Evolutionary conservation across 2,888 invertebrate species (phyloP).

Genomic region (Lycaena phlaeas): DNA sequence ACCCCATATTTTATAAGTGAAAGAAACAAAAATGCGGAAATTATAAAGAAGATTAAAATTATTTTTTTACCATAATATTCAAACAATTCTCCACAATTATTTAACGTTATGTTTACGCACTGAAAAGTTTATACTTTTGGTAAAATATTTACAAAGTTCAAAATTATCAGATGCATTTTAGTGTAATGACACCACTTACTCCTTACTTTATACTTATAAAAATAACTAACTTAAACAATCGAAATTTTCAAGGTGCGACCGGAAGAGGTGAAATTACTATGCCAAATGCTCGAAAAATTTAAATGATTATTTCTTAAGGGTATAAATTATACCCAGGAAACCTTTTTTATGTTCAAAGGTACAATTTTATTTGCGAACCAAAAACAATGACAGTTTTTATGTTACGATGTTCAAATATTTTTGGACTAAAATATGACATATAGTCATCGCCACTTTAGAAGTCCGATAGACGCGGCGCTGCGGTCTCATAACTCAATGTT

Average conservation of each 20-base stretch:
- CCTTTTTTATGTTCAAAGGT: not conserved
- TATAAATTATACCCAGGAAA: conserved; percentile 8
- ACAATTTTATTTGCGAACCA: not conserved
- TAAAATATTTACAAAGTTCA: too few species aligned
- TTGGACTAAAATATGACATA: too few species aligned
- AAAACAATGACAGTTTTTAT: not conserved
- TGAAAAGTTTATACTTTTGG: too few species aligned
- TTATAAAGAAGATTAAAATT: too few species aligned
- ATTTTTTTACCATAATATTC: too few species aligned
- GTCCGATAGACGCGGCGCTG: too few species aligned
- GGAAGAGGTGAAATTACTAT: not conserved
- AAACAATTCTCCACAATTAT: too few species aligned
- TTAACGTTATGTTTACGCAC: too few species aligned
- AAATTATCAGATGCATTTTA: not conserved
- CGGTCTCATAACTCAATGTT: too few species aligned
- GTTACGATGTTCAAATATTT: not conserved
- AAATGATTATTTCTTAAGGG: conserved; percentile 6
- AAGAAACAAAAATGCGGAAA: too few species aligned
- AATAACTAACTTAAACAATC: conserved; percentile 1
- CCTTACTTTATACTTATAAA: not conserved
- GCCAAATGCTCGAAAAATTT: conserved; percentile 7
- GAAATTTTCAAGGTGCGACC: not conserved
- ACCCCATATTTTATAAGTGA: too few species aligned
- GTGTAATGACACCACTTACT: not conserved
- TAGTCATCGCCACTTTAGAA: too few species aligned